Conservation (phyloP, 2,113 vertebrate genomes). For the Chaetorhynchus papuensis region DNA sequence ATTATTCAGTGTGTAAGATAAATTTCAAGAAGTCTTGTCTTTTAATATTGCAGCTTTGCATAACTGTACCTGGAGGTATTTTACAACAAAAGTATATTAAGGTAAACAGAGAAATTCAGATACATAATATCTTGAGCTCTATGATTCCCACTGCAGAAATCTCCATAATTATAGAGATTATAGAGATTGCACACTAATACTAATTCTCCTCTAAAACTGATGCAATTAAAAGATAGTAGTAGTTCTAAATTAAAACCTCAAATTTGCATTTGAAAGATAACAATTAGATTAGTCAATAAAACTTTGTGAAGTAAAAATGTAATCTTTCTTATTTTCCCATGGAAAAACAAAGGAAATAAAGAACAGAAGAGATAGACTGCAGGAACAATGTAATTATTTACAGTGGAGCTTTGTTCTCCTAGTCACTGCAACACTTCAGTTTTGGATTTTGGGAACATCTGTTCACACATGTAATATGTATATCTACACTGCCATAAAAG, state of each 20-base stretch:
- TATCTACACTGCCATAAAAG: constrained; percentile 6
- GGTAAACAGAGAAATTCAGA: constrained; percentile 39
- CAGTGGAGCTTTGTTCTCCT: neutral
- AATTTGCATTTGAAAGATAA: constrained; percentile 72
- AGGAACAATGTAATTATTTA: neutral
- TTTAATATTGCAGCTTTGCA: neutral
- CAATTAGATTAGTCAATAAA: constrained; percentile 71
- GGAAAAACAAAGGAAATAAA: constrained; percentile 20
- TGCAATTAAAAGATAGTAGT: constrained; percentile 73
- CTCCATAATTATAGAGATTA: constrained; percentile 68
- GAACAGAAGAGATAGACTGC: neutral
- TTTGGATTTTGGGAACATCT: constrained; percentile 21
- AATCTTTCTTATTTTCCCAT: constrained; percentile 12
- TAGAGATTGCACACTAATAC: constrained; percentile 67
- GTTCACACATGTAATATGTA: constrained; percentile 1
- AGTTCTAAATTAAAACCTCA: constrained; percentile 65
- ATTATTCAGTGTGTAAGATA: neutral
- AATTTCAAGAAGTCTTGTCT: neutral
- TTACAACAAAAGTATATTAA: constrained; percentile 12
- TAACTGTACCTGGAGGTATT: constrained; percentile 27
- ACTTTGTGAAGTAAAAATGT: constrained; percentile 51
- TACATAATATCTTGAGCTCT: constrained; percentile 40
- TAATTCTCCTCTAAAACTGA: constrained; percentile 67
- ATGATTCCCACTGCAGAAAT: constrained; percentile 63
- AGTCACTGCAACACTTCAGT: neutral